These are phyloP conservation scores for Metalampra italica DNA, from an alignment of 2,888 invertebrate genomes.

Conservation along the genomic window DNA sequence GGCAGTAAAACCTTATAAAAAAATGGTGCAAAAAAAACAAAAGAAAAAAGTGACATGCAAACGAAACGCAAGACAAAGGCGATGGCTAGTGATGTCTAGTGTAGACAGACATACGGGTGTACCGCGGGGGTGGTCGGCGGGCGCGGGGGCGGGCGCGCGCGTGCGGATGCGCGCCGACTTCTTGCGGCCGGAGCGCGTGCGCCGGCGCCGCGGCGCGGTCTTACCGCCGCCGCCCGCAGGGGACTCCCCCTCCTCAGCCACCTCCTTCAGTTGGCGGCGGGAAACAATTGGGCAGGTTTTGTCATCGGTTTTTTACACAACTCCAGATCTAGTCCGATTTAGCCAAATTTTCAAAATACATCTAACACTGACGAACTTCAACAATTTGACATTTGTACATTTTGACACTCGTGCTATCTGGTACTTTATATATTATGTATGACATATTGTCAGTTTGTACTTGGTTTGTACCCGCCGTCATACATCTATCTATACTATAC, in stretches of 20 bases:
- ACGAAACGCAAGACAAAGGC: background rate
- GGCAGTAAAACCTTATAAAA: no score
- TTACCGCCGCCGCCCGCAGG: slow-evolving; percentile 21
- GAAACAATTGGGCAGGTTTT: background rate
- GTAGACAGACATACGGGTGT: slow-evolving; percentile 28
- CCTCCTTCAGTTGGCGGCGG: background rate
- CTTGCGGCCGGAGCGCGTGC: slow-evolving; percentile 58
- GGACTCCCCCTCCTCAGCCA: slow-evolving; percentile 20
- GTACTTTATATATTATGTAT: no score
- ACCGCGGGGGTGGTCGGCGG: slow-evolving; percentile 10
- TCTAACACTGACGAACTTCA: no score
- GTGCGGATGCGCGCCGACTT: slow-evolving; percentile 43
- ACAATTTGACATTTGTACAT: no score
- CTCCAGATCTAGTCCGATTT: no score
- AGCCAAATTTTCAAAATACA: no score
- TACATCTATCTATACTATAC: no score
- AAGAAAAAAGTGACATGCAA: background rate
- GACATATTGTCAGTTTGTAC: no score
- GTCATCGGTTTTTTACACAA: no score
- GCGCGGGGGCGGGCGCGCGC: slow-evolving; percentile 17
- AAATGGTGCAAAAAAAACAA: no score
- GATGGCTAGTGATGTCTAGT: background rate
- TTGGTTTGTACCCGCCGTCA: no score
- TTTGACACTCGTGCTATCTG: no score
- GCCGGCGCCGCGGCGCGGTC: slow-evolving; percentile 42